Base-by-base conservation (phyloP, 2,888 invertebrate genomes). In the Archips crataeganus region DNA sequence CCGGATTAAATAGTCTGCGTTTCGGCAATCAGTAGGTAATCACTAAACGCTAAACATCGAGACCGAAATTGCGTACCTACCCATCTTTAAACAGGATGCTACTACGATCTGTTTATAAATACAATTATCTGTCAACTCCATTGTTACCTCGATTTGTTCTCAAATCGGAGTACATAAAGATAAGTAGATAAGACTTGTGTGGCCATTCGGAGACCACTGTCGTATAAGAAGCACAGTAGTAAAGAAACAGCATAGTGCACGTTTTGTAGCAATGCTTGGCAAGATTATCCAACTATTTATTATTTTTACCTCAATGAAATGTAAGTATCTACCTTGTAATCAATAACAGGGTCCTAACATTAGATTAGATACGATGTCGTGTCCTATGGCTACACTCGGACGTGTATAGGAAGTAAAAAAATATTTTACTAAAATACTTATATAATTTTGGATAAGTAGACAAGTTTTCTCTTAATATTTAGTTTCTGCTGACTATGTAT, bases 31-130 rank as follows among this genome's bases (percentile, higher is more conserved):
- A 39, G 39, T 39, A 39, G 5, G 1, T 0, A 36, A 36, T 39
- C 6, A 39, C 39, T 39, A 39, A 39, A 39, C 6, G 39, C 39
- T 39, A 39, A 39, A 39, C 39, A 39, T 39, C 39, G 39, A 39
- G 1, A 6, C 39, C 39, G 39, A 39, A 39, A 39, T 39, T 39
- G 39, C 5, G 39, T 15, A 15, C 49, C 5, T 9, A 32, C 49
- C 5, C 6, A 32, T 11, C 11, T 23, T 36, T n/a, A 47, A 64
- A 70, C 70, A 70, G 70, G 70, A 71, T 49, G 49, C 39, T 49
- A 49, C 42, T n/a, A 51, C 45, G 23, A 42, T 10, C n/a, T 45
- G 15, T 60, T 34, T 71, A 39, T 42, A 49, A 51, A 71, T 49
- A 11, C 11, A 63, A 34, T 42, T 71, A 39, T 66, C 39, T n/a